These are phyloP conservation scores for Drosophila nr. medialis DNA, from an alignment of 2,888 invertebrate species.

Conservation along the genomic window DNA sequence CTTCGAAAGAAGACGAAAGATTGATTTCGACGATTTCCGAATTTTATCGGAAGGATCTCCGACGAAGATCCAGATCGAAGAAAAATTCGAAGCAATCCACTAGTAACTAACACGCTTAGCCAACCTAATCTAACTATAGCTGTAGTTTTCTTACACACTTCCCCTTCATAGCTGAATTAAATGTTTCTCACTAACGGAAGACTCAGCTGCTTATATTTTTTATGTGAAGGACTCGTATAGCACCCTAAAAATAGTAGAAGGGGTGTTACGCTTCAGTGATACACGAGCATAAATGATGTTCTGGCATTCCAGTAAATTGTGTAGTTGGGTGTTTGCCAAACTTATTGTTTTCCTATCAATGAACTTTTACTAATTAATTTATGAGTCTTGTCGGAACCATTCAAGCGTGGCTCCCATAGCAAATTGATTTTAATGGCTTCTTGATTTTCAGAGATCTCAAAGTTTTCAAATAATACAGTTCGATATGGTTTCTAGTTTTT, in stretches of 20 bases:
- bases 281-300: conserved; percentile 5
- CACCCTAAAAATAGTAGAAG: conserved; percentile 11
- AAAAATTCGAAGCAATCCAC: background rate
- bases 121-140: conserved; percentile 33
- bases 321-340: conserved; percentile 37
- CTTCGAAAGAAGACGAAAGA: conserved; percentile 28
- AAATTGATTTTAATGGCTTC: conserved; percentile 53
- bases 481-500: background rate
- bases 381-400: conserved; percentile 32
- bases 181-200: conserved; percentile 40
- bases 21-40: background rate
- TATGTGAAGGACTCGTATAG: background rate
- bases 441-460: background rate
- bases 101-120: conserved; percentile 4
- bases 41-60: background rate
- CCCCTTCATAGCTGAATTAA: conserved; percentile 34
- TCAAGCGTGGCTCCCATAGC: conserved; percentile 46
- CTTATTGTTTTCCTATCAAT: conserved; percentile 58
- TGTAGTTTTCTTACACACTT: conserved; percentile 39
- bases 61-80: too few relatives aligned
- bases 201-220: conserved; percentile 31
- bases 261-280: conserved; percentile 57
- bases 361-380: conserved; percentile 69
- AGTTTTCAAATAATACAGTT: background rate
- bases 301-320: conserved; percentile 1